phyloP scores from a whole-genome alignment of 2,797 vertebrate genomes.

The Kryptolebias ocellatus region DNA sequence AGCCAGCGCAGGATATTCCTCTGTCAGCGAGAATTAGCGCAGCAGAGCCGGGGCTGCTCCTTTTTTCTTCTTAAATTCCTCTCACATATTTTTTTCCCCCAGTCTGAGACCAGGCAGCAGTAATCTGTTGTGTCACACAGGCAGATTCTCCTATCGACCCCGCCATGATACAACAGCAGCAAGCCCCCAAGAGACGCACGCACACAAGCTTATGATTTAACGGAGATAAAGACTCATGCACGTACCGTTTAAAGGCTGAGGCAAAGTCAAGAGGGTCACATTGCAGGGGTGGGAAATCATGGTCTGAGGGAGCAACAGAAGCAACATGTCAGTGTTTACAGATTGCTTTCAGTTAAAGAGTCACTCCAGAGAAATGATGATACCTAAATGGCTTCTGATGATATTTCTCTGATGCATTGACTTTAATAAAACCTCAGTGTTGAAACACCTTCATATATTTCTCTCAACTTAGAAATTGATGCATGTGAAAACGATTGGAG shows the following conservation, averaged over 20 bases:
- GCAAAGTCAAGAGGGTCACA: constrained; percentile 41
- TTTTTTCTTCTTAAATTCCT: constrained; percentile 44
- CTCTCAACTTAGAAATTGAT: too few relatives aligned
- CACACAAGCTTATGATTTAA: constrained; percentile 20
- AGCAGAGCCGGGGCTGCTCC: constrained; percentile 29
- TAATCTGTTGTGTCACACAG: constrained; percentile 76
- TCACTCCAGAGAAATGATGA: background rate
- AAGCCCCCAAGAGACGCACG: constrained; percentile 43
- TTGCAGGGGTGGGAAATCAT: constrained; percentile 8
- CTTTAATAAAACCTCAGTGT: too few relatives aligned
- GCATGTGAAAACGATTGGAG: too few relatives aligned
- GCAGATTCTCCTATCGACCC: constrained; percentile 74
- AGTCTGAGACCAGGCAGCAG: constrained; percentile 67
- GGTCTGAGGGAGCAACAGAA: constrained; percentile 8
- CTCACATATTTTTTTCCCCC: constrained; percentile 37
- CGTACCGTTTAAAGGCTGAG: constrained; percentile 12
- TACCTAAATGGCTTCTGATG: background rate
- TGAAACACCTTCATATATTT: too few relatives aligned
- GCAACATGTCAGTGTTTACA: constrained; percentile 17
- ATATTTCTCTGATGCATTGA: background rate
- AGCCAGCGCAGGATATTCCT: constrained; percentile 46
- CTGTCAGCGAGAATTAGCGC: constrained; percentile 53
- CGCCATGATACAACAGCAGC: constrained; percentile 69
- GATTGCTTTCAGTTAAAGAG: constrained; percentile 1
- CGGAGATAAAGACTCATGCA: constrained; percentile 8